Percentiles rank a stretch among this genome's conserved stretches.
These are phyloP conservation scores for Probaryconus sp. DNA, from an alignment of 1,140 invertebrate species.

Conservation along the genomic window DNA sequence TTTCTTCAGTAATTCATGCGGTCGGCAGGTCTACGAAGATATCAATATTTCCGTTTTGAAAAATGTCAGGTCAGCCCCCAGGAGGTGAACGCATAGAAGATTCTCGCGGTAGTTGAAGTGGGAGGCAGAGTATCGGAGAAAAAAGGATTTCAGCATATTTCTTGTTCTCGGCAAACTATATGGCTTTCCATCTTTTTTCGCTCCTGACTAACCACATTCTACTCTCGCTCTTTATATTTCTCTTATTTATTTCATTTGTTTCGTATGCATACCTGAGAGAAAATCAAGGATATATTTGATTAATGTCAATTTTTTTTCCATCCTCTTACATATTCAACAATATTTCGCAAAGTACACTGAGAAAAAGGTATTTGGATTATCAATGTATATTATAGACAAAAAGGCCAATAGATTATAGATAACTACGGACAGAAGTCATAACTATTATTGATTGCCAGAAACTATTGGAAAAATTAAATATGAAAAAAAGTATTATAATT, in stretches of 20 bases:
- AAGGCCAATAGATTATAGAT: no score
- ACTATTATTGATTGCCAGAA: no score
- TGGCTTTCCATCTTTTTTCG: constrained; percentile 4
- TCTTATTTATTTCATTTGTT: constrained; percentile 13
- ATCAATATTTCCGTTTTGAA: constrained; percentile 67
- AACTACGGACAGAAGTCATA: no score
- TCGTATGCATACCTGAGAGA: background rate
- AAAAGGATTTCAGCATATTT: constrained; percentile 42
- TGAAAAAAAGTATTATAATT: no score
- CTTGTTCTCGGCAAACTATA: constrained; percentile 29
- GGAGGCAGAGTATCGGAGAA: constrained; percentile 9
- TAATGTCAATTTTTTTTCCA: constrained; percentile 25
- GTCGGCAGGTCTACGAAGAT: constrained; percentile 53
- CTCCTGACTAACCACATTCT: constrained; percentile 18
- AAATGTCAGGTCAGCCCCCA: constrained; percentile 70
- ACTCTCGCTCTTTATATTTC: background rate
- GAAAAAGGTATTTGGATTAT: no score
- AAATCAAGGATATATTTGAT: constrained; percentile 23
- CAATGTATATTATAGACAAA: no score
- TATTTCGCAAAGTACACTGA: no score
- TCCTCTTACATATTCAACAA: no score
- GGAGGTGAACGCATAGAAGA: constrained; percentile 48
- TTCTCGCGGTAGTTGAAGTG: constrained; percentile 6
- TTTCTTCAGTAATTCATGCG: constrained; percentile 21
- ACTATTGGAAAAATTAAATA: no score